A percentile compares a stretch with the other conserved stretches of the same genome.
These are phyloP conservation scores for Pseudorhombus dupliciocellatus DNA, from an alignment of 2,113 vertebrate species.

Conservation along the genomic window DNA sequence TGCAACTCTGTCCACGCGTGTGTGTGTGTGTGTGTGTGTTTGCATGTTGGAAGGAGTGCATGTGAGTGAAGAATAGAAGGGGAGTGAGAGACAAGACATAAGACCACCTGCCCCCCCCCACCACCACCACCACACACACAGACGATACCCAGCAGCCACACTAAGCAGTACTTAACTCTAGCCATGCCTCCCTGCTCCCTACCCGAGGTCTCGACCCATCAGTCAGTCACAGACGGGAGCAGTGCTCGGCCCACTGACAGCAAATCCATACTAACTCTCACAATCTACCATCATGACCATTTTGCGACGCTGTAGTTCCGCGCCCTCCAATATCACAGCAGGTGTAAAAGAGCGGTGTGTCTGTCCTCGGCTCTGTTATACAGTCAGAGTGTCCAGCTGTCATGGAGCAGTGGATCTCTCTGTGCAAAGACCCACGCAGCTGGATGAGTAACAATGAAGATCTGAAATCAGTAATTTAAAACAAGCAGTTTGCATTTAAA, in stretches of 20 bases:
- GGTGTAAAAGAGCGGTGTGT: conserved; percentile 70
- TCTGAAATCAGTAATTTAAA: too few species aligned
- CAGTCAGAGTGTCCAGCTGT: conserved; percentile 32
- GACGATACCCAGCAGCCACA: conserved; percentile 65
- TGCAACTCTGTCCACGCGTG: conserved; percentile 48
- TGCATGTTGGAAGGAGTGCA: conserved; percentile 2
- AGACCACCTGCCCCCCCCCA: too few species aligned
- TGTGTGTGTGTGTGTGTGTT: conserved; percentile 22
- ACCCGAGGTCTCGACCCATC: conserved; percentile 57
- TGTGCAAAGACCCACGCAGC: neutral
- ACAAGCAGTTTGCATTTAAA: too few species aligned
- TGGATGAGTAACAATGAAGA: neutral
- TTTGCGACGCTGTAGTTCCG: conserved; percentile 74
- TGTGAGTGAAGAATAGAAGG: conserved; percentile 7
- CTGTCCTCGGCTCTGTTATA: conserved; percentile 50
- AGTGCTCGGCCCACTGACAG: conserved; percentile 78
- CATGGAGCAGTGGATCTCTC: neutral
- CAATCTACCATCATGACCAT: conserved; percentile 81
- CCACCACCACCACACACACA: conserved; percentile 6
- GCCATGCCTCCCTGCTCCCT: conserved; percentile 76
- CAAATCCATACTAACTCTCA: conserved; percentile 83
- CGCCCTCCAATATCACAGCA: conserved; percentile 76
- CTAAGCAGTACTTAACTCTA: conserved; percentile 86
- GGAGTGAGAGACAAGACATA: conserved; percentile 1
- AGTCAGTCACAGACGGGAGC: conserved; percentile 62